Evolutionary conservation across 2,797 vertebrate species (phyloP).

Genomic region (Phaenicophaeus curvirostris): DNA sequence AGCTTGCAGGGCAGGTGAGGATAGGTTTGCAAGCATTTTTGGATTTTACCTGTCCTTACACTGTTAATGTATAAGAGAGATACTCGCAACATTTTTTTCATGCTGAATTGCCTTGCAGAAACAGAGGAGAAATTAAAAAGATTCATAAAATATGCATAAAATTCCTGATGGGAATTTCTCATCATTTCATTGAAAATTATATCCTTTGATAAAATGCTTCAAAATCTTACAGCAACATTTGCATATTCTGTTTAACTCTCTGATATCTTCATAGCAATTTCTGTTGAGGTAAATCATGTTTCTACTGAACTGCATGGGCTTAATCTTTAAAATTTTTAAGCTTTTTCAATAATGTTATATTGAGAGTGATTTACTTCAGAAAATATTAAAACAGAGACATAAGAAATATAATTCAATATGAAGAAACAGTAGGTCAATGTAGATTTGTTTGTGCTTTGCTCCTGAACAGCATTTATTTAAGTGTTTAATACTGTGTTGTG

Average conservation of each 20-base stretch:
- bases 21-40: not conserved
- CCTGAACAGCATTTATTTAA: not conserved
- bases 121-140: not conserved
- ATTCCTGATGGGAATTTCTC: no score
- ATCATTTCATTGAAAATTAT: not conserved
- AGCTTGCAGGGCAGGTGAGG: not conserved
- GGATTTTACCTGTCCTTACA: not conserved
- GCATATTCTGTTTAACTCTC: not conserved
- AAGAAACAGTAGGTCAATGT: not conserved
- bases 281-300: constrained; percentile 18
- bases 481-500: not conserved
- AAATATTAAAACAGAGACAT: not conserved
- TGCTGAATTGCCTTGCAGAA: not conserved
- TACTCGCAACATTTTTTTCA: not conserved
- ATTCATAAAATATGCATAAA: not conserved
- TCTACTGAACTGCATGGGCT: not conserved
- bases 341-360: not conserved
- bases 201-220: not conserved
- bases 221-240: not conserved
- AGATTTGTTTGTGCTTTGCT: not conserved
- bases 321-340: not conserved
- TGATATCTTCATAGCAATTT: not conserved
- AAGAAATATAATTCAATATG: not conserved
- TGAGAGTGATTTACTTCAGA: not conserved
- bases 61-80: not conserved